phyloP scores from a whole-genome alignment of 2,113 vertebrate species.

The Lophius piscatorius region DNA sequence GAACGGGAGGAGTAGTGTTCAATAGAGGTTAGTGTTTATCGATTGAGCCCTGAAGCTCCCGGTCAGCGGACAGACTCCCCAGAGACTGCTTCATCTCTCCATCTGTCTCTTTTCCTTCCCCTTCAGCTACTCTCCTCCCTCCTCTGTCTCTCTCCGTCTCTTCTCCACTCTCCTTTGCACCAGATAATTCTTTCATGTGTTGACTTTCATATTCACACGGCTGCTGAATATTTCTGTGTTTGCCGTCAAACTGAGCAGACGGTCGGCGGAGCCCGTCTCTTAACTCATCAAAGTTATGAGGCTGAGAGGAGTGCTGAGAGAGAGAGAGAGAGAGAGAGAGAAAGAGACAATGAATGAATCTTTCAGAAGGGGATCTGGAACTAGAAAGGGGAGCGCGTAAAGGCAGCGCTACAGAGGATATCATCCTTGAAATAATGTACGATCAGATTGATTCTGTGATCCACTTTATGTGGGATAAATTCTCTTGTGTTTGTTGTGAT shows the following conservation, averaged over 20 bases:
- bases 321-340: constrained; percentile 25
- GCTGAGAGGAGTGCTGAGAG: constrained; percentile 29
- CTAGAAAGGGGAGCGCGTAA: constrained; percentile 17
- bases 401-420: constrained; percentile 35
- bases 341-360: constrained; percentile 42
- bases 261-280: constrained; percentile 34
- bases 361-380: constrained; percentile 16
- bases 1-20: constrained; percentile 73
- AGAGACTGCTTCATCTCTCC: constrained; percentile 73
- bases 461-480: constrained; percentile 16
- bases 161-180: constrained; percentile 24
- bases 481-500: constrained; percentile 33
- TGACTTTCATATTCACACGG: constrained; percentile 59
- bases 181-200: constrained; percentile 62
- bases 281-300: constrained; percentile 58
- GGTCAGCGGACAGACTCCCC: constrained; percentile 81
- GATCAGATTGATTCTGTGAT: constrained; percentile 34
- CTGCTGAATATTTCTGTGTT: constrained; percentile 62
- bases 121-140: constrained; percentile 35
- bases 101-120: constrained; percentile 49
- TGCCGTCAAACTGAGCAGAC: constrained; percentile 44
- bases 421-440: constrained; percentile 10
- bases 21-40: constrained; percentile 86
- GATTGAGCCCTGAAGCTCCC: constrained; percentile 80
- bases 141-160: constrained; percentile 23